phyloP scores from a whole-genome alignment of 2,888 invertebrate genomes.

The Melikaiella ostensackeni region DNA sequence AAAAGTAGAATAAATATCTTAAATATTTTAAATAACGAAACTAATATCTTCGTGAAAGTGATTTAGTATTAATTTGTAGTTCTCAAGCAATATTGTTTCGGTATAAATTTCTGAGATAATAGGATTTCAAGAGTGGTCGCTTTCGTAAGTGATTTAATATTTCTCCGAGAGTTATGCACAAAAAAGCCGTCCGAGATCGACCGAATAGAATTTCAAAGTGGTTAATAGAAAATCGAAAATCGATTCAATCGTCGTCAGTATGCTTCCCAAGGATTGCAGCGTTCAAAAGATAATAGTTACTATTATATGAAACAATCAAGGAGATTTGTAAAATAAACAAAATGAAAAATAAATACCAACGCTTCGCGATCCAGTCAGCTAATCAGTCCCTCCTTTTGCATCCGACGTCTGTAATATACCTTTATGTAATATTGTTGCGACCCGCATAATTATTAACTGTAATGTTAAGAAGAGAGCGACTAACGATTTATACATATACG shows the following conservation, averaged over 20 bases:
- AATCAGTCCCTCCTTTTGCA: slow-evolving; percentile 52
- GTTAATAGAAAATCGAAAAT: slow-evolving; percentile 25
- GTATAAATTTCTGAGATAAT: slow-evolving; percentile 6
- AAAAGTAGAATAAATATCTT: background rate
- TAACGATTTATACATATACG: slow-evolving; percentile 40
- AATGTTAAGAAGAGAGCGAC: slow-evolving; percentile 33
- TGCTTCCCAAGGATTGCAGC: slow-evolving; percentile 28
- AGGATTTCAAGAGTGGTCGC: slow-evolving; percentile 46
- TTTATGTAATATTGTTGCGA: slow-evolving; percentile 37
- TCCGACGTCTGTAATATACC: slow-evolving; percentile 48
- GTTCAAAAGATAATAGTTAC: background rate
- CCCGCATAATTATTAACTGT: slow-evolving; percentile 37
- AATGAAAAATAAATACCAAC: slow-evolving; percentile 20
- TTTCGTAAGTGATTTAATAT: slow-evolving; percentile 43
- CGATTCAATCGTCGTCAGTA: slow-evolving; percentile 25
- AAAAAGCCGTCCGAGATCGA: slow-evolving; percentile 50
- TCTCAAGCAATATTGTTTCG: background rate
- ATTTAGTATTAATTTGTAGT: background rate
- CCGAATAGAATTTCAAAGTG: slow-evolving; percentile 46
- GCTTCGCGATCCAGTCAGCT: slow-evolving; percentile 49
- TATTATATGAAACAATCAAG: background rate
- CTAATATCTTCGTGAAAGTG: background rate
- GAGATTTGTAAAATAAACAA: slow-evolving; percentile 24
- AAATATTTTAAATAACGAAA: background rate
- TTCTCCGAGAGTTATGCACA: slow-evolving; percentile 37